Base-by-base conservation (phyloP, 1,140 invertebrate species). In the Drosophila takahashii region DNA sequence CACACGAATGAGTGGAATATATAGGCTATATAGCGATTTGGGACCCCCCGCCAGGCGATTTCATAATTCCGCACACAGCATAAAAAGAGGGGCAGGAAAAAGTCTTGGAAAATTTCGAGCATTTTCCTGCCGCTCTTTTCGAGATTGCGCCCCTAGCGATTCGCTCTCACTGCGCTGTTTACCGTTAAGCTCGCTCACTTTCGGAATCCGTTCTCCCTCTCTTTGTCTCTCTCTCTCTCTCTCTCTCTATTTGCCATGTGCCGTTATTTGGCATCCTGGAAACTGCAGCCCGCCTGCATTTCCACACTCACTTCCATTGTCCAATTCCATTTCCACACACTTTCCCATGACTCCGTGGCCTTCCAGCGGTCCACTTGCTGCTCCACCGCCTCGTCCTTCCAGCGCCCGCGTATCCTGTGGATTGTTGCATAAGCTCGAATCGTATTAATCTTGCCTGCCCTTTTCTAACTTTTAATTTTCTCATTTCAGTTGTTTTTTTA, bases 401-500 rank as follows among this genome's bases (percentile, higher is more conserved):
- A 86, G 75, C 71, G 71, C 78, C 83, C 75, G 73, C 62, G 81
- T 78, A 70, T 65, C 66, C 66, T 83, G 75, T 76, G 66, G 83
- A 83, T 86, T 87, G 83, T 86, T 86, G 83, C 83, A 86, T 86
- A 86, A 86, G 83, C 62, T 22, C 65, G 74, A 87, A 64, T 65
- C 59, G 57, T 65, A 52, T 60, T 74, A 57, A 51, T 36, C 44
- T 8, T 54, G 22, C 39, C 37, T 27, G 11, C 44, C 47, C 29
- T 39, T 54, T 59, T 18, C 27, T 15, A 50, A 44, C 59, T 15
- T 72, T 66, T 22, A 44, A 44, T 18, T 52, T 66, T 27, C 53
- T 70, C 48, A 54, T 86, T 78, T 56, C 73, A 77, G 69, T 77
- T 79, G 3, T 65, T 42, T 70, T 65, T 42, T 74, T 47, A 13